Conservation (phyloP, 2,888 invertebrate species). For the Arrhopalites spinosus region DNA sequence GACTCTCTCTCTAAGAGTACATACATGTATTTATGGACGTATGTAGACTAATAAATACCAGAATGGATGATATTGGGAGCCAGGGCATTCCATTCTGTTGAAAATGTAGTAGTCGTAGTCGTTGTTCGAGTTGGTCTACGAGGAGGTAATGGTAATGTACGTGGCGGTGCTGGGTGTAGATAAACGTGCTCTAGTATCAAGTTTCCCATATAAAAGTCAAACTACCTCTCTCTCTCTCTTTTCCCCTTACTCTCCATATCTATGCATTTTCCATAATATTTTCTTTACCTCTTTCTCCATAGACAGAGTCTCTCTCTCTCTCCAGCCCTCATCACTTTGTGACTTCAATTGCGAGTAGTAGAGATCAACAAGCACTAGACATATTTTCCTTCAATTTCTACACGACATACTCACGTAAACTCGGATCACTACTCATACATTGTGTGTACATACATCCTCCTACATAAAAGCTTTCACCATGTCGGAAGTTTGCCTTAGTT, state of each 20-base stretch:
- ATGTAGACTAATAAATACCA: conserved; percentile 32
- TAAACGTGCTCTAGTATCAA: conserved; percentile 29
- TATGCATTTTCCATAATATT: not conserved
- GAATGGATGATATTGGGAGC: conserved; percentile 21
- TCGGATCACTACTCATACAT: not conserved
- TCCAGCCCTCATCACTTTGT: conserved; percentile 28
- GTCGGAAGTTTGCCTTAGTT: too few relatives aligned
- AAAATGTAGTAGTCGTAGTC: not conserved
- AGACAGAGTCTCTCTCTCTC: not conserved
- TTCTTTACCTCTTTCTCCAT: not conserved
- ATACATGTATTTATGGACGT: conserved; percentile 30
- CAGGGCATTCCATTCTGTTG: conserved; percentile 13
- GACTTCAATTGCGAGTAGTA: conserved; percentile 19
- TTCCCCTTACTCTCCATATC: not conserved
- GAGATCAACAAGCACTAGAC: conserved; percentile 14
- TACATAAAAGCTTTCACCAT: conserved; percentile 4
- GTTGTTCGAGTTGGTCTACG: not conserved
- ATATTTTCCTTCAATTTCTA: conserved; percentile 1
- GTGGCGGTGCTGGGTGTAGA: conserved; percentile 28
- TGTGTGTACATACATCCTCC: not conserved
- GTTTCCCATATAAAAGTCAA: conserved; percentile 32
- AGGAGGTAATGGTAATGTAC: conserved; percentile 32
- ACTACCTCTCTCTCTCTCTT: conserved; percentile 1
- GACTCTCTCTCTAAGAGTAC: not conserved
- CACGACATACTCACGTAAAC: not conserved